Base-by-base conservation (phyloP, 2,888 invertebrate species). In the Pyrrhia umbra region DNA sequence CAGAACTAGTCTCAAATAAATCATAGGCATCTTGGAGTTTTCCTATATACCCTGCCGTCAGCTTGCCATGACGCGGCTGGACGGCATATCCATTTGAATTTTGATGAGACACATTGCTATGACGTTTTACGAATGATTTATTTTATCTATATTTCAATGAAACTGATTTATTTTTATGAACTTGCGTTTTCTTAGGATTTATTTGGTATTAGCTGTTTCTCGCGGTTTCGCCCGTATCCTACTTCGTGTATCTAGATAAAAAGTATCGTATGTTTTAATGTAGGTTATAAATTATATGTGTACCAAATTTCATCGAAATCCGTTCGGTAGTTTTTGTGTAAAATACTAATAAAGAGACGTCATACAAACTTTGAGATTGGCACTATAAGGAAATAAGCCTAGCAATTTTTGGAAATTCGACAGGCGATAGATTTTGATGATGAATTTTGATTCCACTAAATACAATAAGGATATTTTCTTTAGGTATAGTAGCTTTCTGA, bases 81-180 rank as follows among this genome's bases (percentile, higher is more conserved):
- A 68, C 76, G 60, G 61, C 68, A 49, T 57, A 79, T 69, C 84
- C 83, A 86, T 87, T 88, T 87, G 88, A 88, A 90, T 90, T 88
- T 84, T 90, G 89, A 89, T 89, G 84, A 83, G 85, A 78, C 82
- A 79, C 79, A 83, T 86, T 88, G 87, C 79, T 81, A 77, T 85
- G 89, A 89, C 89, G 75, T 82, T 80, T 75, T 80, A 56, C 54
- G 72, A 70, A 68, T 89, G 88, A 90, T 91, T 90, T 90, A 90
- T 90, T 69, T 85, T 85, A 88, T 89, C 87, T 79, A 76, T 87
- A 88, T 88, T 82, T 85, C 60, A 42, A 27, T 37, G 0, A 10
- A 67, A 74, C 59, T 68, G 68, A 80, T 78, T 80, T 80, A 74
- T 71, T 74, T 59, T 68, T 70, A 63, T 75, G 13, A 54, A 57